Evolutionary conservation across 37 sponge, comb jelly and placozoan genomes (phyloP).

Genomic region (Beroe forskalii): DNA sequence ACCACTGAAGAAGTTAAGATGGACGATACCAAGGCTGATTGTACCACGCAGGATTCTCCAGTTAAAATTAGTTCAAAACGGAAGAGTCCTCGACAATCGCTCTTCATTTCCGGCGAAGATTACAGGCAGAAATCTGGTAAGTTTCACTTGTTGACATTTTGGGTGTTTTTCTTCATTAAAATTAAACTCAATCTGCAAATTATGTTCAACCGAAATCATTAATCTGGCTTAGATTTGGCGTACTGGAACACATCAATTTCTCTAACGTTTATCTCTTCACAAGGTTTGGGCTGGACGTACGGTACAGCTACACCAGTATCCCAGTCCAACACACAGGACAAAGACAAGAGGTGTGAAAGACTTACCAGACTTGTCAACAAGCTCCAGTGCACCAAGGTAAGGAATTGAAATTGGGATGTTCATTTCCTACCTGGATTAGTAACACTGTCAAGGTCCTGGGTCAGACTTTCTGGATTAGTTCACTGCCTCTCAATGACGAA

Average conservation of each 20-base stretch:
- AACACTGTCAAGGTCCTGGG: too few species aligned
- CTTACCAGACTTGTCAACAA: slow-evolving; percentile 57
- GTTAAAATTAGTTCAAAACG: not conserved
- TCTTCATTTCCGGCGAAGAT: not conserved
- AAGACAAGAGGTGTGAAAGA: not conserved
- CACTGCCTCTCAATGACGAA: too few species aligned
- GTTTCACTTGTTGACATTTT: too few species aligned
- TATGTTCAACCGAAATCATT: too few species aligned
- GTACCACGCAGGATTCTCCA: not conserved
- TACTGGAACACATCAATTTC: too few species aligned
- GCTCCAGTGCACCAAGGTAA: slow-evolving; percentile 51
- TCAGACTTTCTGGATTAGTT: too few species aligned
- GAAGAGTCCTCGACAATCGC: not conserved
- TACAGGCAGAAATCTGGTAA: not conserved
- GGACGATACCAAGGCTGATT: too few species aligned
- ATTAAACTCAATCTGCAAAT: too few species aligned
- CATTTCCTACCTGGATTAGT: too few species aligned
- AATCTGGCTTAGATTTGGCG: too few species aligned
- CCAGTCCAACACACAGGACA: not conserved
- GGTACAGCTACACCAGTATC: not conserved
- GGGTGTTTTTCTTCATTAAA: too few species aligned
- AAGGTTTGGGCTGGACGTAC: slow-evolving; percentile 13
- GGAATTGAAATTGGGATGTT: too few species aligned
- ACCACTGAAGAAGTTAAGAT: not conserved
- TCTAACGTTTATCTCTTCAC: not conserved